Conservation (phyloP, 2,797 vertebrate genomes). For the Phataginus tetradactyla region DNA sequence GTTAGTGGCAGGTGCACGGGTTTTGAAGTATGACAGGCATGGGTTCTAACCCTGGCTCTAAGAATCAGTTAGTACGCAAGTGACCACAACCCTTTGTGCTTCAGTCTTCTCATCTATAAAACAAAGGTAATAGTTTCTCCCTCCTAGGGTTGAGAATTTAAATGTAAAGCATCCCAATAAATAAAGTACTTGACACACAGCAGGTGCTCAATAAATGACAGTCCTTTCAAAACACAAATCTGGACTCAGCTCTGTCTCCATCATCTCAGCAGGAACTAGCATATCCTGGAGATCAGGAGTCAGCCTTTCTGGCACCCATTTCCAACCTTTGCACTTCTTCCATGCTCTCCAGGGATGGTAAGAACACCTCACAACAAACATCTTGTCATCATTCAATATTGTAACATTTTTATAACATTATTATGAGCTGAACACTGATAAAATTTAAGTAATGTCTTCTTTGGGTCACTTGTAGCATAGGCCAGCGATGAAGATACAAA, state of each 20-base stretch:
- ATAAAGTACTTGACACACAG: not conserved
- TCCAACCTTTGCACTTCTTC: constrained; percentile 21
- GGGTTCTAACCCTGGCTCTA: constrained; percentile 31
- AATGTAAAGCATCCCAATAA: constrained; percentile 13
- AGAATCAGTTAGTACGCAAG: constrained; percentile 16
- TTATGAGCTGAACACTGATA: not conserved
- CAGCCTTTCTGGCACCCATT: constrained; percentile 30
- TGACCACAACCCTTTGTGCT: not conserved
- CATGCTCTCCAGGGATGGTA: not conserved
- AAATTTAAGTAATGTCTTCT: constrained; percentile 24
- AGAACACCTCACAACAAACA: constrained; percentile 13
- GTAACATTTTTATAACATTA: not conserved
- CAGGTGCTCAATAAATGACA: not conserved
- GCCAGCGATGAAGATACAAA: constrained; percentile 32
- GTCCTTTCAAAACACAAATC: not conserved
- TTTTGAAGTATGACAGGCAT: not conserved
- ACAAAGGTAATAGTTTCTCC: not conserved
- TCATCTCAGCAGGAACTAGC: not conserved
- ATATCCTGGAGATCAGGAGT: not conserved
- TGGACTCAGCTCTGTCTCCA: not conserved
- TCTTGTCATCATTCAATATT: not conserved
- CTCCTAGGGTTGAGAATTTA: constrained; percentile 2
- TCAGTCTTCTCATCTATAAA: not conserved
- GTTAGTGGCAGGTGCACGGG: not conserved
- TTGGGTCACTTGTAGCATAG: constrained; percentile 13